Conservation (phyloP, 2,888 invertebrate genomes). For the Crepidodera aurea region DNA sequence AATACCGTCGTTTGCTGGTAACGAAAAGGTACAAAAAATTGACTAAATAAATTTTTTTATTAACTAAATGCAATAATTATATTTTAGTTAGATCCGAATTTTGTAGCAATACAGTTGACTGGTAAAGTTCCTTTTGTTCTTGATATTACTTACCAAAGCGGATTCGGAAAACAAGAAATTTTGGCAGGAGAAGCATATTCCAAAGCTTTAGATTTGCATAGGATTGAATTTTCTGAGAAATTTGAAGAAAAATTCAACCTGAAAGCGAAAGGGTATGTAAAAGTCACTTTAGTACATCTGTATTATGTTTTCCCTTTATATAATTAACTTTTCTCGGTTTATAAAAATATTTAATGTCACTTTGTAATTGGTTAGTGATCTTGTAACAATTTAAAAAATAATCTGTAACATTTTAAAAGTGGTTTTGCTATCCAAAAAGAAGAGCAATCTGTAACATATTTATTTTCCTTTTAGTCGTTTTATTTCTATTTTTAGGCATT, state of each 20-base stretch:
- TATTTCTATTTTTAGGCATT: too few relatives aligned
- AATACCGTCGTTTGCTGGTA: slow-evolving; percentile 61
- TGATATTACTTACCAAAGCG: slow-evolving; percentile 85
- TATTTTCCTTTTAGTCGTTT: too few relatives aligned
- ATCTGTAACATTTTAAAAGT: too few relatives aligned
- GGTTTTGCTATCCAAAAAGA: too few relatives aligned
- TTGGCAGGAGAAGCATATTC: slow-evolving; percentile 73
- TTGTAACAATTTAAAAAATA: too few relatives aligned
- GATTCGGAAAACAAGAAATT: slow-evolving; percentile 65
- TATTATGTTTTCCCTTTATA: too few relatives aligned
- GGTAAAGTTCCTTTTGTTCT: slow-evolving; percentile 81
- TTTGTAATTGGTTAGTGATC: too few relatives aligned
- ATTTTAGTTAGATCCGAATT: slow-evolving; percentile 70
- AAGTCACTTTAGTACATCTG: too few relatives aligned
- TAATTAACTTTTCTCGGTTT: too few relatives aligned
- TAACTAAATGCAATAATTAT: too few relatives aligned
- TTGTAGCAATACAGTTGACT: slow-evolving; percentile 79
- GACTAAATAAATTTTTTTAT: slow-evolving; percentile 24
- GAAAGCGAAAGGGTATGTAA: slow-evolving; percentile 71
- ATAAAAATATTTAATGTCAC: too few relatives aligned
- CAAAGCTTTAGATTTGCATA: slow-evolving; percentile 68
- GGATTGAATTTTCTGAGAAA: slow-evolving; percentile 72
- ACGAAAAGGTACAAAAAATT: slow-evolving; percentile 58
- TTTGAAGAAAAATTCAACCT: slow-evolving; percentile 86
- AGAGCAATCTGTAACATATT: too few relatives aligned